Conservation (phyloP, 2,888 invertebrate species). For the Steinernema carpocapsae region DNA sequence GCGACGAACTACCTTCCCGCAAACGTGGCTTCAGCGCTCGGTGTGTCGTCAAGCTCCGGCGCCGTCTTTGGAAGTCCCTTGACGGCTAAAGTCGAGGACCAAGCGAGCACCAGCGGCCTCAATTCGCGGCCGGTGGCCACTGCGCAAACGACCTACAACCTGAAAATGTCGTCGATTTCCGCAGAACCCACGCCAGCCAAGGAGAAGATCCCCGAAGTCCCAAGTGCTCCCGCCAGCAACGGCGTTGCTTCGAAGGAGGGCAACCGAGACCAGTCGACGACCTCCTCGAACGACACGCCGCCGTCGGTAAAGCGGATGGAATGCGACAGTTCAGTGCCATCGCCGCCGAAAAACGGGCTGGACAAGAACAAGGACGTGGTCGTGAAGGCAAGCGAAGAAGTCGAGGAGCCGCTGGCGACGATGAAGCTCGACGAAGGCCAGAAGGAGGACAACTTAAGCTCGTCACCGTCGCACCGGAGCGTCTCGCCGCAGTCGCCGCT, state of each 20-base stretch:
- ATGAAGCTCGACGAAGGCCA: not conserved
- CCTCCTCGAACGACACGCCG: not conserved
- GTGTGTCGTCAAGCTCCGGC: not conserved
- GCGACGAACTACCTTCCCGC: not conserved
- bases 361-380: not conserved
- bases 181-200: too few species aligned
- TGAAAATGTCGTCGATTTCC: too few species aligned
- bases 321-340: constrained; percentile 64
- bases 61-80: too few species aligned
- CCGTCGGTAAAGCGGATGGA: constrained; percentile 50
- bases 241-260: not conserved
- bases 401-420: not conserved
- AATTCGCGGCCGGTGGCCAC: too few species aligned
- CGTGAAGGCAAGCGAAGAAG: not conserved
- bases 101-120: too few species aligned
- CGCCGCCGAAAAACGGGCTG: constrained; percentile 51
- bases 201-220: not conserved
- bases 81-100: too few species aligned
- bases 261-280: not conserved
- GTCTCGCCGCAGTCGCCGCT: not conserved
- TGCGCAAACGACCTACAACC: not conserved
- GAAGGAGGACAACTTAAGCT: not conserved
- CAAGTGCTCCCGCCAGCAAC: not conserved
- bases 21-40: not conserved
- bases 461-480: not conserved